These are phyloP conservation scores for Diacarnus erythraeanus DNA, from an alignment of 37 sponge, comb jelly and placozoan species.

Conservation along the genomic window DNA sequence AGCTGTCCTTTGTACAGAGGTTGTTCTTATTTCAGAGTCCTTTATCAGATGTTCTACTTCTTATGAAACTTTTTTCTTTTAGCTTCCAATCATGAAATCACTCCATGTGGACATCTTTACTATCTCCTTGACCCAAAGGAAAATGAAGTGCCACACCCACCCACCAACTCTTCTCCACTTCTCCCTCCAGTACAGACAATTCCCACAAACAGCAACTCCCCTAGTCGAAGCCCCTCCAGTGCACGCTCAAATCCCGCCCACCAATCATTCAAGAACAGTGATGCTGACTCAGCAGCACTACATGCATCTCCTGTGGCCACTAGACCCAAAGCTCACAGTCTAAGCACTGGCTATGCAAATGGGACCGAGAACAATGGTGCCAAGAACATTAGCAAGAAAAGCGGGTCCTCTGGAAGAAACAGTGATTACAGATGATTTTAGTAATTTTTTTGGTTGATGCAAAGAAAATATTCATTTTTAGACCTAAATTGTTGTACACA, in stretches of 20 bases:
- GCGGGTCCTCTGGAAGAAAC: too few relatives aligned
- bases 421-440: too few relatives aligned
- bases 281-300: background rate
- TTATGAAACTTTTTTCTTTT: too few relatives aligned
- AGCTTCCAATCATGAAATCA: background rate
- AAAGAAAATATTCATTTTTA: too few relatives aligned
- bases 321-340: background rate
- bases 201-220: background rate
- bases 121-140: conserved; percentile 37
- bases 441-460: too few relatives aligned
- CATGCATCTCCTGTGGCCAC: background rate
- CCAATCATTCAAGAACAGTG: background rate
- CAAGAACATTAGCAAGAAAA: too few relatives aligned
- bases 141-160: background rate
- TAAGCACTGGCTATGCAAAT: background rate
- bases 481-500: too few relatives aligned
- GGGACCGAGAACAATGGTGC: too few relatives aligned
- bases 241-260: background rate
- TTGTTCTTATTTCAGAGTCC: background rate
- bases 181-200: background rate
- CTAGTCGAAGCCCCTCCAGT: too few relatives aligned
- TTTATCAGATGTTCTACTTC: background rate
- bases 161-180: background rate
- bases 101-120: conserved; percentile 36
- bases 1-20: too few relatives aligned